Base-by-base conservation (phyloP, 30 jellyfish, hydroid and myxozoan genomes). In the Catostylus mosaicus region DNA sequence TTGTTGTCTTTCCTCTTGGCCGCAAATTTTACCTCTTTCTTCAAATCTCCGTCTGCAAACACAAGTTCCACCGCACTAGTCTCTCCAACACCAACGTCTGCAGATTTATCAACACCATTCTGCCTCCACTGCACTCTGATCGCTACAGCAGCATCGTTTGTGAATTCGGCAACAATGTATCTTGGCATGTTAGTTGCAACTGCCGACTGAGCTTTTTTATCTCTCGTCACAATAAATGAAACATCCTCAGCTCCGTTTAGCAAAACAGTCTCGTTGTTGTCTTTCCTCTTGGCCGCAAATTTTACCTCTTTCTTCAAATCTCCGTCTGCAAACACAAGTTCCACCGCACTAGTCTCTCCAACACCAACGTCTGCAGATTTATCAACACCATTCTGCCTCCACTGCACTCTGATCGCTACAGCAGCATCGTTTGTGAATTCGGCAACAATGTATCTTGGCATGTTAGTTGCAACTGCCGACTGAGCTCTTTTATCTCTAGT, bases 1-100 rank as follows among this genome's bases (percentile, higher is more conserved):
- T 65, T 26, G 30, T 65, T 65, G 50, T 65, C 78, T 65, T 65
- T 65, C 56, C 78, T 65, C 57, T 9, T 35, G 0, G 78, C 78
- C 11, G 78, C 33, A 34, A 65, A 65, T 35, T 31, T 65, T 1
- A 65, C 78, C 50, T 30, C 27, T 27, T 35, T 27, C 54, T 27
- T 65, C 56, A 35, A 20, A 65, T 65, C 54, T 0, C 78, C 78
- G 33, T 65, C 78, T 27, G 23, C 50, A 35, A 65, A 65, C 29
- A 30, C 78, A 31, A 65, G 54, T 35, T 65, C 78, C 14, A 14
- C 1, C 14, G 10, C 45, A 29, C 27, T 54, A 3, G 78, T 65
- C 33, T 65, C 54, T 10, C 78, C 78, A 26, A 35, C 54, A 30
- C 5, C 30, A 3, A 27, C 50, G 27, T 26, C 78, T 65, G 51